Percentiles rank a stretch among this genome's conserved stretches.
phyloP scores from a whole-genome alignment of 92 coral and sea anemone genomes.

The Epizoanthus scotinus region DNA sequence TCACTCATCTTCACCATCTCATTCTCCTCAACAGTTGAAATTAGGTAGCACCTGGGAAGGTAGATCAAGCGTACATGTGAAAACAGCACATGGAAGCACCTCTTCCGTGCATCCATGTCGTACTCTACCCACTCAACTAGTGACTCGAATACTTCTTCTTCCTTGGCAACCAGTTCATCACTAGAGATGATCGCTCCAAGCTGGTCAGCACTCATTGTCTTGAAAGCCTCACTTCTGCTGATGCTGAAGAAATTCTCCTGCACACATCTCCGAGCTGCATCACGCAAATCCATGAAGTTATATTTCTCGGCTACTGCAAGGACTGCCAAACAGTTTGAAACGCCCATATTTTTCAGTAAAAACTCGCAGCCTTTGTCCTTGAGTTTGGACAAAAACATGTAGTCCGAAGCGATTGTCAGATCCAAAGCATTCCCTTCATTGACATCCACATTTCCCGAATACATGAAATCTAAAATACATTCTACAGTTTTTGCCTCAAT shows the following conservation, averaged over 20 bases:
- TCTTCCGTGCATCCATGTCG: slow-evolving; percentile 60
- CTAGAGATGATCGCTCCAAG: slow-evolving; percentile 81
- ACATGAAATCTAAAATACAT: slow-evolving; percentile 70
- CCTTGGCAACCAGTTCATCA: slow-evolving; percentile 90
- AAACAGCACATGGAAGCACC: slow-evolving; percentile 76
- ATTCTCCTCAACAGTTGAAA: slow-evolving; percentile 67
- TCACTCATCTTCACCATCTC: slow-evolving; percentile 64
- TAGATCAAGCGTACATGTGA: slow-evolving; percentile 65
- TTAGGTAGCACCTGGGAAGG: slow-evolving; percentile 77
- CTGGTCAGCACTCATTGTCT: slow-evolving; percentile 64
- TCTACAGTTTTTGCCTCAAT: slow-evolving; percentile 64
- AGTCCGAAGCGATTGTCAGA: slow-evolving; percentile 76
- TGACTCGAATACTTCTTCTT: slow-evolving; percentile 84
- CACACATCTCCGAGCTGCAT: slow-evolving; percentile 71
- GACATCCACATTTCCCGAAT: slow-evolving; percentile 67
- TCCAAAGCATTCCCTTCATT: slow-evolving; percentile 65
- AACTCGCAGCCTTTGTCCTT: slow-evolving; percentile 72
- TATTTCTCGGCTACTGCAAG: slow-evolving; percentile 84
- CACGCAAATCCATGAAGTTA: slow-evolving; percentile 66
- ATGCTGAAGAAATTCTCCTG: slow-evolving; percentile 80
- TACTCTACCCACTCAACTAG: slow-evolving; percentile 77
- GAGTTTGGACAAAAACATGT: slow-evolving; percentile 65
- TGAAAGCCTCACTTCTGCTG: slow-evolving; percentile 68
- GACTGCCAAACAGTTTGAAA: slow-evolving; percentile 82
- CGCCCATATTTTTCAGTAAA: slow-evolving; percentile 66